Percentiles rank a stretch among this genome's conserved stretches.
phyloP scores from a whole-genome alignment of 64 coral and sea anemone species.

The Dendronephthya gigantea region DNA sequence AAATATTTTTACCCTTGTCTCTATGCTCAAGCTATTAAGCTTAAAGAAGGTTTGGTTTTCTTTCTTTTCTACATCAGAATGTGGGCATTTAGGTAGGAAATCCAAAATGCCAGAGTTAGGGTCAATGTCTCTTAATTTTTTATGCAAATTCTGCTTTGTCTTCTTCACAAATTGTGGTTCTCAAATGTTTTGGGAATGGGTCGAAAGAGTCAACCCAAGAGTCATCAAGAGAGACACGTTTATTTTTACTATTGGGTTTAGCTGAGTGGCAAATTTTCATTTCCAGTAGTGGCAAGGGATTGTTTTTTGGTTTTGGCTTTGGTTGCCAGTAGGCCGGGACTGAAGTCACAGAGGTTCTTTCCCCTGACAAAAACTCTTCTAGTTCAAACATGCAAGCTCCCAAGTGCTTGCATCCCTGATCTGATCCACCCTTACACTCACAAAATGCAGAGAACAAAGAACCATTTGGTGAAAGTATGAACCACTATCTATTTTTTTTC shows the following conservation, averaged over 20 bases:
- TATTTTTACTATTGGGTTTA: background rate
- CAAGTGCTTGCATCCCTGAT: too few species aligned
- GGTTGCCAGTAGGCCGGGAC: slow-evolving; percentile 12
- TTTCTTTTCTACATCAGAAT: background rate
- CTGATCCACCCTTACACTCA: too few species aligned
- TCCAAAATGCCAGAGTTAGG: background rate
- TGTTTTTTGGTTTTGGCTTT: slow-evolving; percentile 1
- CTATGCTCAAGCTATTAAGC: background rate
- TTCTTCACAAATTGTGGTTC: background rate
- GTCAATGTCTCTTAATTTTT: background rate
- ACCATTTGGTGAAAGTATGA: background rate
- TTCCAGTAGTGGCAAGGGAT: slow-evolving; percentile 9
- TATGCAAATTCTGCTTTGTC: background rate
- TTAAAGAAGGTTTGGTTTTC: background rate
- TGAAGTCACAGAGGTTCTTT: background rate
- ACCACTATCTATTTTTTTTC: background rate
- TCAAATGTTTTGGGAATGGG: background rate
- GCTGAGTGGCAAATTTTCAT: slow-evolving; percentile 7
- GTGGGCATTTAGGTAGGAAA: background rate
- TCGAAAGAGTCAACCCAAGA: slow-evolving; percentile 4
- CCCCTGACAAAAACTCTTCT: slow-evolving; percentile 10
- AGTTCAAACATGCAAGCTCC: slow-evolving; percentile 14
- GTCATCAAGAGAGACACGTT: slow-evolving; percentile 2
- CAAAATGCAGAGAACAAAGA: too few species aligned
- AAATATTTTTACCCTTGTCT: slow-evolving; percentile 9